Evolutionary conservation across 1,140 invertebrate genomes (phyloP).

Genomic region (Saxidomus purpurata): DNA sequence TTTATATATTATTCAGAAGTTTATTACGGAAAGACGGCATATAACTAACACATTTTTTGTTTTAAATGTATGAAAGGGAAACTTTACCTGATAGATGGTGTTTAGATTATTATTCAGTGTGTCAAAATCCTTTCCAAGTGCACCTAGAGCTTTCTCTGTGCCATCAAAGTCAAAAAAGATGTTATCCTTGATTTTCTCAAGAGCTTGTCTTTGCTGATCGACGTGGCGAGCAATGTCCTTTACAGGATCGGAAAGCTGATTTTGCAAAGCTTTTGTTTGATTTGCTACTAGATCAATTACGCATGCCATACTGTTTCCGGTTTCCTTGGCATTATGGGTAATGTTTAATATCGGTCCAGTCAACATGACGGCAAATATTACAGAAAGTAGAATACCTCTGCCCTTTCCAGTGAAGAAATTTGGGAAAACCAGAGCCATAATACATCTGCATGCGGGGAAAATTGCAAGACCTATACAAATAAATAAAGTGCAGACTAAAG

Average conservation of each 20-base stretch:
- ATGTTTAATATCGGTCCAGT: slow-evolving; percentile 53
- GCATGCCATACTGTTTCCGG: slow-evolving; percentile 54
- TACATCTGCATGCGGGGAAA: slow-evolving; percentile 20
- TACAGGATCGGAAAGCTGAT: slow-evolving; percentile 27
- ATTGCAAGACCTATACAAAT: slow-evolving; percentile 48
- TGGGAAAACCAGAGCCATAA: slow-evolving; percentile 52
- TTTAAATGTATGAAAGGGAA: no score
- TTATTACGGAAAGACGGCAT: no score
- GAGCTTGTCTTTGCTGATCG: slow-evolving; percentile 10
- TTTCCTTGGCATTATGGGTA: slow-evolving; percentile 44
- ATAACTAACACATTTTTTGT: no score
- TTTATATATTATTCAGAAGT: no score
- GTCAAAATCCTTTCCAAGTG: not conserved
- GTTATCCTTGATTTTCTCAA: not conserved
- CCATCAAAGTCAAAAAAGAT: not conserved
- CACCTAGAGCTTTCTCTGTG: not conserved
- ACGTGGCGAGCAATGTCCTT: slow-evolving; percentile 6
- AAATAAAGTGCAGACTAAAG: not conserved
- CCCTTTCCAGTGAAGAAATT: slow-evolving; percentile 61
- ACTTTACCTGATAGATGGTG: not conserved
- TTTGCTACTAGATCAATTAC: slow-evolving; percentile 26
- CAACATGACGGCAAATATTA: slow-evolving; percentile 48
- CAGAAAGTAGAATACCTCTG: slow-evolving; percentile 28
- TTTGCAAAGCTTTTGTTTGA: slow-evolving; percentile 8
- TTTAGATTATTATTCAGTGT: not conserved